These are phyloP conservation scores for Macrostomum lignano DNA, from an alignment of 1,140 invertebrate species.

Conservation along the genomic window DNA sequence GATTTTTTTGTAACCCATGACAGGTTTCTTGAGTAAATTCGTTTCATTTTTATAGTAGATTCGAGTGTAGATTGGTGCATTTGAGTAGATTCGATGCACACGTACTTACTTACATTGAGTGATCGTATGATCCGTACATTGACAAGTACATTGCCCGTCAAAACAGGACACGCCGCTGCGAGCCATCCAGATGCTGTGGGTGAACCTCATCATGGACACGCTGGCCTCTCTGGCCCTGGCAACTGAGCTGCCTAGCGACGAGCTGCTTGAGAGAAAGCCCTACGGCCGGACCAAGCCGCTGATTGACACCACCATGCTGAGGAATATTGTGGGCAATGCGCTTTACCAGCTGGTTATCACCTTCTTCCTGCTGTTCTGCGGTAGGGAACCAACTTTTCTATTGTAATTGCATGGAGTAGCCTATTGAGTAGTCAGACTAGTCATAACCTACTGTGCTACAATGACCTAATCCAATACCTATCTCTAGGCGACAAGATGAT, in stretches of 20 bases:
- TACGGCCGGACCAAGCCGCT: slow-evolving; percentile 92
- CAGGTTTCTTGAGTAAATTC: too few relatives aligned
- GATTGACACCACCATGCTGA: slow-evolving; percentile 95
- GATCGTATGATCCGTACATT: too few relatives aligned
- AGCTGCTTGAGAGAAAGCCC: slow-evolving; percentile 69
- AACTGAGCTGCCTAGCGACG: slow-evolving; percentile 88
- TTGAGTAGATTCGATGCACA: not conserved
- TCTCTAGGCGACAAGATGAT: too few relatives aligned
- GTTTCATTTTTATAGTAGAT: too few relatives aligned
- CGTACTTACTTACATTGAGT: not conserved
- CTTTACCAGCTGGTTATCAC: slow-evolving; percentile 82
- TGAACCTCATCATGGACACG: slow-evolving; percentile 98
- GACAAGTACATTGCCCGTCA: too few relatives aligned
- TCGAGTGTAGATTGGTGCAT: too few relatives aligned
- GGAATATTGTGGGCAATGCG: slow-evolving; percentile 89
- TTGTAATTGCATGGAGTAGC: too few relatives aligned
- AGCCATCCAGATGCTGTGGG: slow-evolving; percentile 99
- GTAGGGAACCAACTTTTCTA: too few relatives aligned
- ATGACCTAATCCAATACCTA: too few relatives aligned
- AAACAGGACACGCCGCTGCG: slow-evolving; percentile 31
- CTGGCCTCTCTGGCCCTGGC: slow-evolving; percentile 85
- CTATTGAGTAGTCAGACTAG: too few relatives aligned
- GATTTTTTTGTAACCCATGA: too few relatives aligned
- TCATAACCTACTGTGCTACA: too few relatives aligned
- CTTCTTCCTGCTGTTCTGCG: slow-evolving; percentile 35